phyloP scores from a whole-genome alignment of 2,113 vertebrate species.

The Benitochromis conjunctus region DNA sequence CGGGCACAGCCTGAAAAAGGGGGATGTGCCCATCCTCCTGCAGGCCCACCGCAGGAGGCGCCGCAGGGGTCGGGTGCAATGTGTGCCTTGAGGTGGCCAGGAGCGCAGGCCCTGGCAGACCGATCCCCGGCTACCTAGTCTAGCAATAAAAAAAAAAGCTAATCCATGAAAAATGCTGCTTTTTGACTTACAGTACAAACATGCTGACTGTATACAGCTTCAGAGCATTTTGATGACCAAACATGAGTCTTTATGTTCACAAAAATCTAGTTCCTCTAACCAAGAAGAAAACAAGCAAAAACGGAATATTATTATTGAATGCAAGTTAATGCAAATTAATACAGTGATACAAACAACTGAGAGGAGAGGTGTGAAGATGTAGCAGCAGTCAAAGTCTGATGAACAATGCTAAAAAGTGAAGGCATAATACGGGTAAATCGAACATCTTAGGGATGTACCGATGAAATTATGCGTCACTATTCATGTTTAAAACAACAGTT shows the following conservation, averaged over 20 bases:
- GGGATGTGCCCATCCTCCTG: too few relatives aligned
- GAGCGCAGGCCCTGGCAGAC: too few relatives aligned
- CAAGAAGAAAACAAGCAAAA: neutral
- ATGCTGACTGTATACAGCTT: neutral
- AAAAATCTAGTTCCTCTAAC: fast-evolving
- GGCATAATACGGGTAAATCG: neutral
- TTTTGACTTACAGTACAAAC: too few relatives aligned
- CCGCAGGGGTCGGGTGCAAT: too few relatives aligned
- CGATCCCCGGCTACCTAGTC: too few relatives aligned
- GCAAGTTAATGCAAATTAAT: neutral
- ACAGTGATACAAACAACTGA: neutral
- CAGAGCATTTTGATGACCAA: neutral
- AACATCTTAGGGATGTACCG: neutral
- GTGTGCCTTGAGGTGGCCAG: too few relatives aligned
- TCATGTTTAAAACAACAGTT: neutral
- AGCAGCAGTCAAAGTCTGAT: neutral
- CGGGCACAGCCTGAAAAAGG: too few relatives aligned
- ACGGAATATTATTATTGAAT: neutral
- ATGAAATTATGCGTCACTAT: neutral
- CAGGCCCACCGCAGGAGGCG: too few relatives aligned
- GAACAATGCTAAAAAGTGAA: neutral
- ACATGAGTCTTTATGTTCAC: neutral
- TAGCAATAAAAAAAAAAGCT: too few relatives aligned
- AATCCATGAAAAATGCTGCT: neutral
- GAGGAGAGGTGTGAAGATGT: neutral